Evolutionary conservation across 35 echinoderm and acorn worm genomes (phyloP), one percentile per base, ranked within the genome.

Genomic region (Chiridota heheva): DNA sequence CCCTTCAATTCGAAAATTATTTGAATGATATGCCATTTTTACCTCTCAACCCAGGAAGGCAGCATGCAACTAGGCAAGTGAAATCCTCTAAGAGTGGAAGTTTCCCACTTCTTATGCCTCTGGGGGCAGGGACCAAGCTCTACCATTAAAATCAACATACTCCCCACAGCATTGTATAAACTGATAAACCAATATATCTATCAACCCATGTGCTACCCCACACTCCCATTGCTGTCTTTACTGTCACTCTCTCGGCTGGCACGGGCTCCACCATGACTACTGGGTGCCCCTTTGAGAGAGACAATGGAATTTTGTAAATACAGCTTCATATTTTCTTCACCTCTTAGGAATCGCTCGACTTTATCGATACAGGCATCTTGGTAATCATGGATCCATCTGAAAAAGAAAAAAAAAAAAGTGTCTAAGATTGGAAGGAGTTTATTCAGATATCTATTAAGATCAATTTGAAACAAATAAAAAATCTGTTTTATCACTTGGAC

Each of bases 351-450:
- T 36, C 95, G 70, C 48, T 91, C 88, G 34, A 91, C 22, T 57
- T 96, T 98, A 62, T 98, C 89, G 48, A 98, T 91, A 44, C 95
- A 98, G 32, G 95, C 95, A 63, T 98, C 95, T 39, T 98, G 95
- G 72, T 98, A 98, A 35, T 98, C 95, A 65, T 98, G 95, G 24
- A 91, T 98, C 95, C 95, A 98, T 44, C 95, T 98, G 67, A 35
- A 17, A 44, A 73, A 30, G 44, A 34, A 59, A 34, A 61, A 38
- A 10, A 53, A 53, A 53, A n/a, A n/a, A n/a, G n/a, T n/a, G n/a
- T 18, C 18, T 16, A 63, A 63, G 35, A 32, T 64, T 8, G 8
- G 31, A 29, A 53, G 47, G 4, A 6, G 20, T 6, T 61, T 20
- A 61, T 6, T 61, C n/a, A 51, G 4, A 61, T 6, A 4, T 61